Percentiles rank a stretch among this genome's conserved stretches.
These are phyloP conservation scores for Tachuris rubrigastra DNA, from an alignment of 2,113 vertebrate species.

Conservation along the genomic window DNA sequence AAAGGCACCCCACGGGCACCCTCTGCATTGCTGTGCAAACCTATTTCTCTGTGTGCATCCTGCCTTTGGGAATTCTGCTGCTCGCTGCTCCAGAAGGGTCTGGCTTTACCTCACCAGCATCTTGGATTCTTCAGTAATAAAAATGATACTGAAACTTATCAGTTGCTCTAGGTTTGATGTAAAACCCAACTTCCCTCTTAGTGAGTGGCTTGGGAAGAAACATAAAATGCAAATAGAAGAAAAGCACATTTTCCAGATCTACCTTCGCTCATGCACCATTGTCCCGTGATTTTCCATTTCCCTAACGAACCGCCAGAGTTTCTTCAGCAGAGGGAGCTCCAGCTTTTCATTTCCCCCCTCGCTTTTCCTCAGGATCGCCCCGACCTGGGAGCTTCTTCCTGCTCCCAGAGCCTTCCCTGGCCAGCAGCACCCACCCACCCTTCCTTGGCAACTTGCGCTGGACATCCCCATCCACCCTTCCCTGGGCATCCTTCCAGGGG, in stretches of 20 bases:
- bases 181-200: background rate
- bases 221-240: accelerated
- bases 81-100: background rate
- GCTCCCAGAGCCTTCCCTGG: background rate
- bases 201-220: background rate
- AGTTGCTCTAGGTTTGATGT: background rate
- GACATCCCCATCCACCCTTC: background rate
- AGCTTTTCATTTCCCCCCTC: background rate
- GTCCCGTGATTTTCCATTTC: background rate
- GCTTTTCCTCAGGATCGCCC: accelerated
- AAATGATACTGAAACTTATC: background rate
- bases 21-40: background rate
- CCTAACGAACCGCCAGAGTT: background rate
- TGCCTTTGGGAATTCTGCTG: background rate
- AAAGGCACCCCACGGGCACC: background rate
- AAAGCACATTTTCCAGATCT: background rate
- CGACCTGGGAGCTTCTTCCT: background rate
- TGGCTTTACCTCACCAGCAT: background rate
- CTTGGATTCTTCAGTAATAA: too few species aligned
- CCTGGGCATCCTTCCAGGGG: background rate
- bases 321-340: slow-evolving; percentile 29
- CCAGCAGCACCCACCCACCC: background rate
- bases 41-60: background rate
- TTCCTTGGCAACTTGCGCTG: too few species aligned
- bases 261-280: accelerated